Evolutionary conservation across 2,113 vertebrate genomes (phyloP).

Genomic region (Chinchilla lanigera): DNA sequence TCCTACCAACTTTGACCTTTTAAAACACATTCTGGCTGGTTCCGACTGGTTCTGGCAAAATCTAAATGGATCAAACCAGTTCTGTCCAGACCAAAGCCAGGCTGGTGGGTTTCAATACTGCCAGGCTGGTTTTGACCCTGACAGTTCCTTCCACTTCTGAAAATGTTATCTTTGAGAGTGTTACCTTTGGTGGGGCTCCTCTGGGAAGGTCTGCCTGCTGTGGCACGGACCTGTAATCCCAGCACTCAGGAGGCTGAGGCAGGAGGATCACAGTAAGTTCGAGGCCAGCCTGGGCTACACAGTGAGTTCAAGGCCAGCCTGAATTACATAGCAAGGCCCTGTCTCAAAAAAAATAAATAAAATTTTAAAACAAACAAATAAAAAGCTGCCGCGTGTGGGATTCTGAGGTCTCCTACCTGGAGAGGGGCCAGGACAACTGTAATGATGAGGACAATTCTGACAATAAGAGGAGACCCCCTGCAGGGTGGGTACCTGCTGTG

Average conservation of each 20-base stretch:
- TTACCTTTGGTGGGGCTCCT: neutral
- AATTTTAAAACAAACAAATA: neutral
- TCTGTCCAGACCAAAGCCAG: neutral
- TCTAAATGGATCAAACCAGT: neutral
- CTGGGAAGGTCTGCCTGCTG: neutral
- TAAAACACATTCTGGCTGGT: neutral
- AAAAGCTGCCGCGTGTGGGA: fast-evolving
- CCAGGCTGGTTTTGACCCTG: neutral
- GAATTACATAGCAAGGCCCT: neutral
- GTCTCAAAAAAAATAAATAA: neutral
- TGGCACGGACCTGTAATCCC: neutral
- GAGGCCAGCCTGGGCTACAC: neutral
- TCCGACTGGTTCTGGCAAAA: slow-evolving; percentile 1
- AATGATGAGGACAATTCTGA: neutral
- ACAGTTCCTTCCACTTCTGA: neutral
- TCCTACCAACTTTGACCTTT: neutral
- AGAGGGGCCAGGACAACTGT: neutral
- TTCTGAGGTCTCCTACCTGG: neutral
- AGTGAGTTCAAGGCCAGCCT: neutral
- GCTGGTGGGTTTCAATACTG: neutral
- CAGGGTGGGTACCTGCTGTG: neutral
- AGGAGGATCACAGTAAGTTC: neutral
- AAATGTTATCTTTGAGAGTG: neutral
- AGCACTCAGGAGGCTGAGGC: neutral
- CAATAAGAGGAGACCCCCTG: neutral